Evolutionary conservation across 2,797 vertebrate genomes (phyloP).

Genomic region (Coranthus polyacanthus): DNA sequence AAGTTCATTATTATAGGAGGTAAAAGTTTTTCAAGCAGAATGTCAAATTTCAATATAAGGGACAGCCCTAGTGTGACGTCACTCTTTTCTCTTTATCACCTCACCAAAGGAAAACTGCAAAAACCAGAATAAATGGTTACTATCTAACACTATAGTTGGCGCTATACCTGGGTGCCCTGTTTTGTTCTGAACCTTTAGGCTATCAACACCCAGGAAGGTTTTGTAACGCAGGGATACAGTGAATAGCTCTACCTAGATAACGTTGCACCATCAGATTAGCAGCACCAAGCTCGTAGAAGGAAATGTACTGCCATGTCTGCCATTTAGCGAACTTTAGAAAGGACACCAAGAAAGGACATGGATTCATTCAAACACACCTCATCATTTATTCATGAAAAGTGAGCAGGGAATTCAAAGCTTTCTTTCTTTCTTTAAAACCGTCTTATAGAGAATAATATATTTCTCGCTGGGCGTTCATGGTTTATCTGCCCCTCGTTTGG

Average conservation of each 20-base stretch:
- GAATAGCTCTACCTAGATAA: constrained; percentile 43
- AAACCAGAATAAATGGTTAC: background rate
- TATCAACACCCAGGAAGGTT: constrained; percentile 7
- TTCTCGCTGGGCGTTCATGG: constrained; percentile 29
- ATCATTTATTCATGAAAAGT: constrained; percentile 79
- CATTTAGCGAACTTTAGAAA: constrained; percentile 78
- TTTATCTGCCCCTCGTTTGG: constrained; percentile 58
- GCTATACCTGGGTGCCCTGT: background rate
- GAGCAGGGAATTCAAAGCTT: constrained; percentile 69
- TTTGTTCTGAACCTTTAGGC: constrained; percentile 42
- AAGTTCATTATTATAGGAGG: too few species aligned
- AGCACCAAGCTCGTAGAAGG: constrained; percentile 30
- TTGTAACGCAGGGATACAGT: constrained; percentile 19
- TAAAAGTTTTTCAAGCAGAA: too few species aligned
- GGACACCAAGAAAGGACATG: constrained; percentile 73
- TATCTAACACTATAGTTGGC: background rate
- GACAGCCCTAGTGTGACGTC: background rate
- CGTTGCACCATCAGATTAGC: constrained; percentile 65
- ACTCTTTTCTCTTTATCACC: constrained; percentile 12
- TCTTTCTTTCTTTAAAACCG: constrained; percentile 52
- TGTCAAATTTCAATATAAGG: too few species aligned
- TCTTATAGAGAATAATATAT: constrained; percentile 60
- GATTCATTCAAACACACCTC: constrained; percentile 70
- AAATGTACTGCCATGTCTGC: constrained; percentile 53
- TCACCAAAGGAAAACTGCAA: constrained; percentile 12